Base-by-base conservation (phyloP, 2,113 vertebrate species). In the Leucopsar rothschildi region DNA sequence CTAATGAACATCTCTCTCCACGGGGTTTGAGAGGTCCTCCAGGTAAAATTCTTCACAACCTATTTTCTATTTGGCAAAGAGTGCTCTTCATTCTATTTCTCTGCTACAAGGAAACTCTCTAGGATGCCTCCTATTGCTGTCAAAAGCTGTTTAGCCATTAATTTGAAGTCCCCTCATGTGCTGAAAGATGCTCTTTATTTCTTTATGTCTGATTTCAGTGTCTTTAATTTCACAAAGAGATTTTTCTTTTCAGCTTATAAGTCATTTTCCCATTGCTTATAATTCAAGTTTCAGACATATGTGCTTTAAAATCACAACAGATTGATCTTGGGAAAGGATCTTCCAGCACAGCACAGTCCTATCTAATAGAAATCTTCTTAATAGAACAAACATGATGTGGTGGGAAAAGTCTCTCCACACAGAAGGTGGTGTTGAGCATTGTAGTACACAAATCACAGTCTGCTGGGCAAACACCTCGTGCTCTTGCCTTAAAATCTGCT, bases 11-110 rank as follows among this genome's bases (percentile, higher is more conserved):
- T 29, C 57, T 50, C 8, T 61, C 35, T 91, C 33, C 27, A 31
- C 0, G 0, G 2, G 15, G 24, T 39, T 87, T 39, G 35, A 79
- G 79, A 61, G 49, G 29, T 75, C 17, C 37, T 91, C 37, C 73
- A 82, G n/a, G 57, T 3, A 79, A 56, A 78, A 68, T 79, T 68
- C 78, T 66, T 78, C 25, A 60, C n/a, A 44, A 31, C 11, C 18
- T 72, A n/a, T 57, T 85, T 90, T 63, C 70, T 95, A 6, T 18
- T 76, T 79, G 45, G 24, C 29, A 55, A 82, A 55, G 11, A 3
- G 14, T 39, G 44, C 25, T 39, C 60, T 91, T 91, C 82, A 40
- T 90, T 89, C 22, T n/a, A 60, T 44, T 94, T 87, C 24, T 82
- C 39, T 89, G 56, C 57, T 68, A 25, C 57, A 84, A 3, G 24